Percentiles rank a stretch among this genome's conserved stretches.
Evolutionary conservation across 2,888 invertebrate species (phyloP).

Genomic region (Onchidella celtica): DNA sequence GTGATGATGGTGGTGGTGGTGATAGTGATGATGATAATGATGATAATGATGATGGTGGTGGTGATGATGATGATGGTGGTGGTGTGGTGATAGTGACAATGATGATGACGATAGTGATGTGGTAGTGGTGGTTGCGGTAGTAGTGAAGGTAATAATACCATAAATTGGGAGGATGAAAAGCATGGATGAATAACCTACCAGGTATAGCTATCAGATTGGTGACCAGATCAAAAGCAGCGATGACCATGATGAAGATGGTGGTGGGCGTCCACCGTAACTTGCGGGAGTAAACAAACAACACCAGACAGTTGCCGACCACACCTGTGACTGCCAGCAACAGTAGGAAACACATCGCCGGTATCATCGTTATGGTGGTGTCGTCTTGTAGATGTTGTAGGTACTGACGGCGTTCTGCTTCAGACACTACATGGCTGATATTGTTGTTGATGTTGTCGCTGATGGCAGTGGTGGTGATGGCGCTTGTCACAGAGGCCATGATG

Average conservation of each 20-base stretch:
- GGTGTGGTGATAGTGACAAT: not conserved
- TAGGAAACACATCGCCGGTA: conserved; percentile 16
- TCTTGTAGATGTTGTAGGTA: conserved; percentile 25
- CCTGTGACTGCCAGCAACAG: not conserved
- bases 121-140: not conserved
- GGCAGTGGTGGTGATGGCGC: not conserved
- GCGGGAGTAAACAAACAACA: conserved; percentile 26
- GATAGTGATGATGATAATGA: not conserved
- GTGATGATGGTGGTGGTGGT: not conserved
- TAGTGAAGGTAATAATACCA: not conserved
- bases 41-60: not conserved
- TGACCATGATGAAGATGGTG: conserved; percentile 32
- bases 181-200: not conserved
- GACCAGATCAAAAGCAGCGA: conserved; percentile 33
- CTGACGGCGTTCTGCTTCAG: not conserved
- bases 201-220: conserved; percentile 27
- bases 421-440: not conserved
- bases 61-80: not conserved
- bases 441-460: not conserved
- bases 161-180: not conserved
- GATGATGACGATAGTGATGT: not conserved
- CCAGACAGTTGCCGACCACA: conserved; percentile 21
- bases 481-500: no score
- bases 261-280: conserved; percentile 25
- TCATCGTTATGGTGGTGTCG: conserved; percentile 7